Evolutionary conservation across 1,140 invertebrate genomes (phyloP).

Genomic region (Microplitis mediator): DNA sequence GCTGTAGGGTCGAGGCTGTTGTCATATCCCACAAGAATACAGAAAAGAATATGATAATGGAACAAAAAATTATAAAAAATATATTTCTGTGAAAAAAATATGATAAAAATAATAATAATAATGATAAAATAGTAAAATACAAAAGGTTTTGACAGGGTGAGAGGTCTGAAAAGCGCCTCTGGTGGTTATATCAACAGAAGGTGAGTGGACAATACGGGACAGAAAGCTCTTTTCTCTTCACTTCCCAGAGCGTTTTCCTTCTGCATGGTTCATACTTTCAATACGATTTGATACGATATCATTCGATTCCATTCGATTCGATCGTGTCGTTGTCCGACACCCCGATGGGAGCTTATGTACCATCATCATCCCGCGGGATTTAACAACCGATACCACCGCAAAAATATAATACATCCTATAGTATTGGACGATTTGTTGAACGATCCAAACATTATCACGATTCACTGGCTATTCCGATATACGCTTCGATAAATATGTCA

Average conservation of each 20-base stretch:
- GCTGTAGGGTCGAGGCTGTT: conserved; percentile 75
- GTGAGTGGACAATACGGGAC: conserved; percentile 13
- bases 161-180: conserved; percentile 11
- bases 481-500: conserved; percentile 22
- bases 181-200: not conserved
- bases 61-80: conserved; percentile 12
- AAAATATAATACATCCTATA: conserved; percentile 14
- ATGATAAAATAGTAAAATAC: conserved; percentile 8
- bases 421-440: conserved; percentile 26
- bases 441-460: conserved; percentile 23
- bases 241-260: not conserved
- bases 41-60: not conserved
- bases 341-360: too few relatives aligned
- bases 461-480: conserved; percentile 8
- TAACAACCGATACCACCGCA: not conserved
- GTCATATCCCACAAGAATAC: conserved; percentile 2
- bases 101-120: not conserved
- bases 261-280: too few relatives aligned
- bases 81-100: not conserved
- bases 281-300: too few relatives aligned
- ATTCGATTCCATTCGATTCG: too few relatives aligned
- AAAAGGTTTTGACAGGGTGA: not conserved
- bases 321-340: too few relatives aligned
- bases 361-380: not conserved
- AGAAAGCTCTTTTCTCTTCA: not conserved